Evolutionary conservation across 2,888 invertebrate genomes (phyloP).

Genomic region (Leptogaster cylindrica): DNA sequence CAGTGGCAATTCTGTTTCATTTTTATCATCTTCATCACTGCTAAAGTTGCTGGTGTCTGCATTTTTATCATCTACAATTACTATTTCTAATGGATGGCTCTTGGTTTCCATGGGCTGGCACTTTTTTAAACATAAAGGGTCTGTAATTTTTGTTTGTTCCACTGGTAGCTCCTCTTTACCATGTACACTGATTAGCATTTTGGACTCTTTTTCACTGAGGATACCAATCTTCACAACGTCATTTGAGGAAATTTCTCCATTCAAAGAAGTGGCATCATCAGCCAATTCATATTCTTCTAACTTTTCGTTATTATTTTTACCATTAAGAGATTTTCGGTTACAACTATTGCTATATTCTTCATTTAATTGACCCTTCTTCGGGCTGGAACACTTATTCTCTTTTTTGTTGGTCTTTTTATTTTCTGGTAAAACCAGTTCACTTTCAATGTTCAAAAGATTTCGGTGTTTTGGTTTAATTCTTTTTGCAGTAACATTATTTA

Average conservation of each 20-base stretch:
- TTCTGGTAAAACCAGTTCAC: constrained; percentile 56
- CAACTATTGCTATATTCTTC: not conserved
- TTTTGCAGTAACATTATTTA: constrained; percentile 60
- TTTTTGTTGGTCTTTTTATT: constrained; percentile 47
- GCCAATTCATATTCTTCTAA: constrained; percentile 66
- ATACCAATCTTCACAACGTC: constrained; percentile 62
- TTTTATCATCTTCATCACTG: constrained; percentile 31
- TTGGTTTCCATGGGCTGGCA: constrained; percentile 57
- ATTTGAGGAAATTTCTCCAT: constrained; percentile 53
- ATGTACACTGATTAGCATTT: constrained; percentile 65
- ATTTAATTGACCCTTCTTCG: constrained; percentile 41
- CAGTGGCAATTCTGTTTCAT: constrained; percentile 19
- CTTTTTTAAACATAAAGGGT: constrained; percentile 49
- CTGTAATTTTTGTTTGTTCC: constrained; percentile 55
- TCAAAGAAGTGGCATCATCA: constrained; percentile 64
- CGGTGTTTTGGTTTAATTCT: constrained; percentile 56
- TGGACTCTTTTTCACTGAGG: constrained; percentile 62
- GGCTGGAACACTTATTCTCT: constrained; percentile 37
- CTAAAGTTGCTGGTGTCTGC: constrained; percentile 43
- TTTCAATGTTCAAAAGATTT: constrained; percentile 59
- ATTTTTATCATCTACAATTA: constrained; percentile 41
- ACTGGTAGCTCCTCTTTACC: constrained; percentile 76
- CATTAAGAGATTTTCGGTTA: constrained; percentile 49
- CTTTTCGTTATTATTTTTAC: constrained; percentile 50
- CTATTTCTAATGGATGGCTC: constrained; percentile 56